Evolutionary conservation across 2,113 vertebrate species (phyloP).

Genomic region (Copsychus sechellarum): DNA sequence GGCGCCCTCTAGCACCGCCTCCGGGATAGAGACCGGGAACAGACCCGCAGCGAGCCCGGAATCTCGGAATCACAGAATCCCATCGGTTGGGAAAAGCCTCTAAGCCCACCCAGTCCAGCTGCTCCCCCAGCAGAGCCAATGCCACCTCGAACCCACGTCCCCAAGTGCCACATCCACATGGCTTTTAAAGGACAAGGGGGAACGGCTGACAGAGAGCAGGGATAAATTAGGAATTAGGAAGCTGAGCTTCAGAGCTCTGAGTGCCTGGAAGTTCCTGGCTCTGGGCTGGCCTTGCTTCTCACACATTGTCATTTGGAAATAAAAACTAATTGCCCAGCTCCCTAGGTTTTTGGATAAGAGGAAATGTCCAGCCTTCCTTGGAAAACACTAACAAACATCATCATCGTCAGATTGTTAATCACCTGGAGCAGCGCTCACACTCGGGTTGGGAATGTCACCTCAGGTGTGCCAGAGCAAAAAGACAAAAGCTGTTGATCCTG

Average conservation of each 20-base stretch:
- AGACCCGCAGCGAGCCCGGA: not conserved
- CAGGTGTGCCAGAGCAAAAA: not conserved
- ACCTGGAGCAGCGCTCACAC: not conserved
- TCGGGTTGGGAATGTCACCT: not conserved
- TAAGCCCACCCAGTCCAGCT: fast-evolving
- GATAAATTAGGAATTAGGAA: not conserved
- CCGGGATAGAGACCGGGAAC: not conserved
- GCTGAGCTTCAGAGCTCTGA: not conserved
- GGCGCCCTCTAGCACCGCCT: slow-evolving; percentile 50
- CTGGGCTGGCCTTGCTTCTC: not conserved
- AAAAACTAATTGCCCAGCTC: not conserved
- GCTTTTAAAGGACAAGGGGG: not conserved
- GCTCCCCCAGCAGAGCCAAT: not conserved
- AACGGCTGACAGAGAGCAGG: not conserved
- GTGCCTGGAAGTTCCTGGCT: not conserved
- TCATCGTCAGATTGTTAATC: not conserved
- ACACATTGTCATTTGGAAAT: not conserved
- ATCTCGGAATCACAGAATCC: fast-evolving
- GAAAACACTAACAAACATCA: not conserved
- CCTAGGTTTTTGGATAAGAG: not conserved
- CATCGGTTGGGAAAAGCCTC: fast-evolving
- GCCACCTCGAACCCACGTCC: not conserved
- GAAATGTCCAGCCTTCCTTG: not conserved
- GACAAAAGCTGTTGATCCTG: not conserved
- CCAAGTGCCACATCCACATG: not conserved